Base-by-base conservation (phyloP, 2,797 vertebrate species). In the Orientallactaga sibirica region DNA sequence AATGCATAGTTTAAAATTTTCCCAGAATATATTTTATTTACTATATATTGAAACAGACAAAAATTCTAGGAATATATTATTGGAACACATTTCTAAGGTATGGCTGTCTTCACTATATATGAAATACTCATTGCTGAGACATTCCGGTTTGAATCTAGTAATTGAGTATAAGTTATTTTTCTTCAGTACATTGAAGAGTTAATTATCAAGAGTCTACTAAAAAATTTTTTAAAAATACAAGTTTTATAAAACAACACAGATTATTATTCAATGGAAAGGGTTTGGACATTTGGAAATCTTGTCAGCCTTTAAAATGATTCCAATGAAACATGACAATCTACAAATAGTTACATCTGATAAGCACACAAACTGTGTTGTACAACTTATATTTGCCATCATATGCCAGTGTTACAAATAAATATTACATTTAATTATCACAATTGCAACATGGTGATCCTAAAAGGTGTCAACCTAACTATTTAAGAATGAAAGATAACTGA, bases 1-100 rank as follows among this genome's bases (percentile, higher is more conserved):
- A 93, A 87, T 85, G 22, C 22, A 68, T 24, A 93, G 80, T 84
- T 87, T 48, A 73, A 96, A 93, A 84, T 7, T 81, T 91, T 94
- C 86, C 61, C 37, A 93, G 80, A 86, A 91, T 92, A 89, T 67
- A 95, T 58, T 88, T 55, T 94, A 27, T 83, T 48, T 48, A 48
- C 8, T 83, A 93, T 93, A 87, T 71, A 81, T 89, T 91, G 43
- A 89, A 91, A 87, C 20, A 93, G 37, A 91, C 91, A 90, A 93
- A 96, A 81, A 15, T 5, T 74, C 16, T 64, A 93, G 33, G 66
- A 89, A 87, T 92, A 88, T 62, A 73, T 85, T 91, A 92, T 68
- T 27, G 8, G 80, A 92, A 94, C 92, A 91, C 87, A 91, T 87
- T 91, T 93, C 61, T 94, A 41, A 91, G 43, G 71, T 91, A 41